These are phyloP conservation scores for Coracopsis vasa DNA, from an alignment of 2,113 vertebrate genomes.

Conservation along the genomic window DNA sequence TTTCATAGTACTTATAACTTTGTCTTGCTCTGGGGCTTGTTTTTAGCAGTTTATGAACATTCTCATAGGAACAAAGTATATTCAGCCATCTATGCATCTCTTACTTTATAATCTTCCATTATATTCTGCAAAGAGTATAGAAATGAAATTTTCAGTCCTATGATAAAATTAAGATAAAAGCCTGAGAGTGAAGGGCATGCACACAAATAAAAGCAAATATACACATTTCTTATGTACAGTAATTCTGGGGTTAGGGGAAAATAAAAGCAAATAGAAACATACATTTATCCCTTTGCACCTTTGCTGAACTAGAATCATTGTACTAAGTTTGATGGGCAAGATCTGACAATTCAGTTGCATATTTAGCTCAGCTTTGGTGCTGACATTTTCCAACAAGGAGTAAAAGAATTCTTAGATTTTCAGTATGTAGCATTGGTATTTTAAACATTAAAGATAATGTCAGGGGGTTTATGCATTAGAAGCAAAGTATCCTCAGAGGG, in stretches of 20 bases:
- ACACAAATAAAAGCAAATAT: not conserved
- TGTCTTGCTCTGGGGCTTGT: not conserved
- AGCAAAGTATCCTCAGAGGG: not conserved
- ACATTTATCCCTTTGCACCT: not conserved
- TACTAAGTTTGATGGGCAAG: conserved; percentile 21
- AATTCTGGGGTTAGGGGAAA: not conserved
- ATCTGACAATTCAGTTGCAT: not conserved
- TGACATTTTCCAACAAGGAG: not conserved
- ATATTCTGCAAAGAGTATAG: not conserved
- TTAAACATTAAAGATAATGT: conserved; percentile 18
- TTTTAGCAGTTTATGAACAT: not conserved
- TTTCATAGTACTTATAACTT: not conserved
- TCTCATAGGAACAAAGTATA: not conserved
- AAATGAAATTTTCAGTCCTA: not conserved
- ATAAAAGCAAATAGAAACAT: not conserved
- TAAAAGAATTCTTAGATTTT: not conserved
- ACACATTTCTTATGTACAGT: not conserved
- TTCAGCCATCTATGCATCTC: not conserved
- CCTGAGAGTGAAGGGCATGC: not conserved
- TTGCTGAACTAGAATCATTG: conserved; percentile 31
- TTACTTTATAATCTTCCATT: not conserved
- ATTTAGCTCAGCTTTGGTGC: conserved; percentile 33
- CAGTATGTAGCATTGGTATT: not conserved
- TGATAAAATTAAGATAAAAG: not conserved
- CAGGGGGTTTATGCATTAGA: not conserved